Evolutionary conservation across 2,113 vertebrate genomes (phyloP), one percentile per base, ranked within the genome.

Genomic region (Hydrolagus affinis): DNA sequence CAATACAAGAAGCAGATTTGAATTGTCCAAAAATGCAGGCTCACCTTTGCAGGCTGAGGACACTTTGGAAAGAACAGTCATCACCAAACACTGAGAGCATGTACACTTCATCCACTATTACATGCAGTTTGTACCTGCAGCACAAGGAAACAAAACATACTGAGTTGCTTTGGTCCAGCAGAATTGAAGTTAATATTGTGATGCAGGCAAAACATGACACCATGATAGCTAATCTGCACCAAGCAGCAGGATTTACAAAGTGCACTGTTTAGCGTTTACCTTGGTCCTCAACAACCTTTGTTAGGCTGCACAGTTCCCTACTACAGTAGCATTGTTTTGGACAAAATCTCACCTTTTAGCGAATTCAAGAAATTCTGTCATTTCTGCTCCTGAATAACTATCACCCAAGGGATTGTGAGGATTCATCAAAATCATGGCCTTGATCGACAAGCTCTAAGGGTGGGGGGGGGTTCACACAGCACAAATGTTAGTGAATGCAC

Each of bases 361-460:
- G 94, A 98, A 98, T 87, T 96, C 94, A 92, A 99, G 91, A 89
- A 95, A 97, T 86, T 92, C 92, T 85, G 87, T 90, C 89, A 99
- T 94, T 87, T 98, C 96, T 87, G 91, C 88, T 0, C 89, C 88
- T 17, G 95, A 95, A 90, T 98, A 99, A 90, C 98, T 87, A 23
- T 97, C 95, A 44, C 96, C 98, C 86, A 99, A 90, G 28, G 98
- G 98, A 88, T 99, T 99, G 87, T 98, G 96, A 44, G 97, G 97
- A 91, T 97, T 98, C 89, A 98, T 91, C 83, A 99, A 93, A 88
- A 99, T 95, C 86, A 99, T 88, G 57, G 92, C 97, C 89, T 92
- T 94, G 86, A 99, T 92, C 86, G 75, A 91, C 86, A 94, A 77
- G 73, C 95, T 95, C 98, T 99, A 44, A 44, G 44, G 6, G 89